Evolutionary conservation across 2,113 vertebrate genomes (phyloP).

Genomic region (Bubo bubo): DNA sequence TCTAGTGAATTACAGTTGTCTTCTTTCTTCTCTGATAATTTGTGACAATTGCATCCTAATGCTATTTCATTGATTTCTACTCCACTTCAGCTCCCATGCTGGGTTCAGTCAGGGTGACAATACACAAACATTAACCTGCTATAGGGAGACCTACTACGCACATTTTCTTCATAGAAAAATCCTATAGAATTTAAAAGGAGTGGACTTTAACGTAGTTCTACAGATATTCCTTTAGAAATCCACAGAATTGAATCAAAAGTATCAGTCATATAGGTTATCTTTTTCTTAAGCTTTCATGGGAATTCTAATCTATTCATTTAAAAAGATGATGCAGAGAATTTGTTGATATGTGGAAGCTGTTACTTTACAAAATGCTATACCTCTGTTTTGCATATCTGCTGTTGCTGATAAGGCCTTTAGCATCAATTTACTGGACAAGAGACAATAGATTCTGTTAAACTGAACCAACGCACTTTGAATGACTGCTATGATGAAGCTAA

Average conservation of each 20-base stretch:
- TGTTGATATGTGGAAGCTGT: not conserved
- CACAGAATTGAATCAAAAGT: not conserved
- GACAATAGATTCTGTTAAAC: not conserved
- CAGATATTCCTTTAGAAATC: not conserved
- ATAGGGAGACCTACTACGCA: not conserved
- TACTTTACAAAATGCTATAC: not conserved
- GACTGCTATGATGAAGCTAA: not conserved
- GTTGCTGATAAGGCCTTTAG: not conserved
- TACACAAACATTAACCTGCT: constrained; percentile 28
- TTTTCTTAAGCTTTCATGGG: not conserved
- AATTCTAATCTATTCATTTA: not conserved
- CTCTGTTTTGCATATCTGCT: not conserved
- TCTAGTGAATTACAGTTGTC: constrained; percentile 72
- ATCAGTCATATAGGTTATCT: not conserved
- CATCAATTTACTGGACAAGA: not conserved
- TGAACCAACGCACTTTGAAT: not conserved
- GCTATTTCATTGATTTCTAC: constrained; percentile 74
- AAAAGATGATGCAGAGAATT: not conserved
- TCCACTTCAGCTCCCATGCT: constrained; percentile 69
- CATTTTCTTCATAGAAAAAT: not conserved
- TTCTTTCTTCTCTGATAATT: constrained; percentile 70
- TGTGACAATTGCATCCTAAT: constrained; percentile 75
- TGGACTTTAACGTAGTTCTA: not conserved
- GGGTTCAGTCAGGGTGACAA: constrained; percentile 63
- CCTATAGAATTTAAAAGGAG: not conserved